phyloP scores from a whole-genome alignment of 2,888 invertebrate genomes.

The Hirtodrosophila duncani region DNA sequence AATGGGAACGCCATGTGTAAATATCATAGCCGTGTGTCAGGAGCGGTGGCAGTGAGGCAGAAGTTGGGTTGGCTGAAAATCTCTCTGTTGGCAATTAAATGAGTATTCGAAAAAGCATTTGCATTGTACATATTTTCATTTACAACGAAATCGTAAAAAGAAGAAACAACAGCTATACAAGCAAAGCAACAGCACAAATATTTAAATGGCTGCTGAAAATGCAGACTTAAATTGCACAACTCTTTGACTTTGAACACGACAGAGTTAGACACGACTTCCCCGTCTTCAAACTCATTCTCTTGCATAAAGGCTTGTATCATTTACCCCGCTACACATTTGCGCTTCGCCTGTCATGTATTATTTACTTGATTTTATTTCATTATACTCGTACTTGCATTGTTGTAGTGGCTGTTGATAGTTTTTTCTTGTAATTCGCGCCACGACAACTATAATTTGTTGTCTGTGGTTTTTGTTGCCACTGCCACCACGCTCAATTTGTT shows the following conservation, averaged over 20 bases:
- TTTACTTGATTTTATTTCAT: slow-evolving; percentile 21
- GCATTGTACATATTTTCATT: no score
- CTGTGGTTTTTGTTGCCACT: slow-evolving; percentile 2
- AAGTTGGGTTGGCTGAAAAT: slow-evolving; percentile 14
- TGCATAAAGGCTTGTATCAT: no score
- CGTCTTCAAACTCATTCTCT: no score
- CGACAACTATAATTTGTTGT: slow-evolving; percentile 35
- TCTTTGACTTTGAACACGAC: no score
- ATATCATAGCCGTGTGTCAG: no score
- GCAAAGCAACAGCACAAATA: slow-evolving; percentile 1
- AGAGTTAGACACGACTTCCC: slow-evolving; percentile 3
- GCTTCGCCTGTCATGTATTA: slow-evolving; percentile 5
- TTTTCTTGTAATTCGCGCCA: slow-evolving; percentile 38
- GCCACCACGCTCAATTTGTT: slow-evolving; percentile 37
- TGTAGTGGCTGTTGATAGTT: slow-evolving; percentile 11
- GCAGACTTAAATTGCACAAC: no score
- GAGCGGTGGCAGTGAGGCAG: slow-evolving; percentile 1
- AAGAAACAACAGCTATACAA: background rate
- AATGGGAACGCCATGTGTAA: no score
- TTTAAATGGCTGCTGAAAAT: no score
- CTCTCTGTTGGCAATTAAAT: slow-evolving; percentile 36
- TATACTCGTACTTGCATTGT: slow-evolving; percentile 5
- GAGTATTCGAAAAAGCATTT: no score
- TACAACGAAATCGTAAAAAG: background rate
- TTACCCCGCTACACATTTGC: no score